Evolutionary conservation across 2,797 vertebrate genomes (phyloP).

Genomic region (Streptopelia turtur): DNA sequence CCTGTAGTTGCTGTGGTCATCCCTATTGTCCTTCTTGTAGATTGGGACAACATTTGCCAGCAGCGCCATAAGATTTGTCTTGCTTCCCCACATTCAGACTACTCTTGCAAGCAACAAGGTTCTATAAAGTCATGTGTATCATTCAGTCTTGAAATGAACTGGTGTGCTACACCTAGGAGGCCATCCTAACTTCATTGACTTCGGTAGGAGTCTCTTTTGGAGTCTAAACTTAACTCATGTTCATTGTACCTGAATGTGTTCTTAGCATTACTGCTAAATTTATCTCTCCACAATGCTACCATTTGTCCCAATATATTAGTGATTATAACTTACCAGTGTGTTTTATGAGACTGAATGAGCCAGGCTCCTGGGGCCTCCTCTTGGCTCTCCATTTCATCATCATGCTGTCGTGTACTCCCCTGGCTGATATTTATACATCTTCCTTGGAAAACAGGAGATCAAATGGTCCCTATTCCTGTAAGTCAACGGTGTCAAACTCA

Average conservation of each 20-base stretch:
- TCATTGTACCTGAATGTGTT: rapidly evolving
- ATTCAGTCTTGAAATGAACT: not conserved
- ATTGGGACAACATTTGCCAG: too few relatives aligned
- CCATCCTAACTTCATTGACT: not conserved
- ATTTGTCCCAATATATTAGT: not conserved
- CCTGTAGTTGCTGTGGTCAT: too few relatives aligned
- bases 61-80: not conserved
- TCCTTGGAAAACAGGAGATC: not conserved
- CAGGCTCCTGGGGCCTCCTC: not conserved
- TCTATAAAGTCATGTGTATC: rapidly evolving
- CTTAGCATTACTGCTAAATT: rapidly evolving
- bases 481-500: not conserved
- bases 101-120: not conserved
- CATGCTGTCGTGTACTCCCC: not conserved
- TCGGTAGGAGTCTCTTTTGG: not conserved
- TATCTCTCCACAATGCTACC: not conserved
- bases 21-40: too few relatives aligned
- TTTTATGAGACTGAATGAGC: not conserved
- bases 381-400: not conserved
- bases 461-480: not conserved
- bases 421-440: not conserved
- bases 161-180: not conserved
- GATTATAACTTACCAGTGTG: not conserved
- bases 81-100: not conserved
- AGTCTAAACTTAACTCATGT: not conserved